Conservation (phyloP, 92 coral and sea anemone genomes). For the Porites lobata region DNA sequence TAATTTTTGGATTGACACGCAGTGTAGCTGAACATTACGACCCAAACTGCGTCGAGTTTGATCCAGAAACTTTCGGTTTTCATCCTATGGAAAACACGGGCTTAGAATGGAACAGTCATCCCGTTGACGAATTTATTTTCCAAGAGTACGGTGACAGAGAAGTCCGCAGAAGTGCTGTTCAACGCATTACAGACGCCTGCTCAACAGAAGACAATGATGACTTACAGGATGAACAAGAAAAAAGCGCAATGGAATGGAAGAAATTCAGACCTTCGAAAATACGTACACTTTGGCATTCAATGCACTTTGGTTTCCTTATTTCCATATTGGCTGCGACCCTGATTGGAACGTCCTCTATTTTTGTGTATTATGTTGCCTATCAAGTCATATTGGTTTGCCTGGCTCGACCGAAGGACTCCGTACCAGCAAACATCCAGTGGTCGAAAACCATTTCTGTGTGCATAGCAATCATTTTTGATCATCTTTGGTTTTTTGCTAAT, state of each 20-base stretch:
- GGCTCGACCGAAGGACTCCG: background rate
- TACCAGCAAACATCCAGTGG: constrained; percentile 11
- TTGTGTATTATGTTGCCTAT: background rate
- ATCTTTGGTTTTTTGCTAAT: background rate
- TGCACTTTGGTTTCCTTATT: background rate
- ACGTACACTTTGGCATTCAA: constrained; percentile 5
- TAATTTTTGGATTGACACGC: background rate
- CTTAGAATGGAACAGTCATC: constrained; percentile 5
- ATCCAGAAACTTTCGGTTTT: background rate
- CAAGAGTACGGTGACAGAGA: constrained; percentile 8
- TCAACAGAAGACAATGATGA: background rate
- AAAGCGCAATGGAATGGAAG: constrained; percentile 35
- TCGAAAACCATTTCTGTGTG: background rate
- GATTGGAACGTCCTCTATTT: background rate
- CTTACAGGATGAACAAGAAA: background rate
- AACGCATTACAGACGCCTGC: background rate
- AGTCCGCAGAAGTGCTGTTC: background rate
- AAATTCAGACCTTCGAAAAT: constrained; percentile 10
- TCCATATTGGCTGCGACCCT: background rate
- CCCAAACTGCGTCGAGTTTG: too few species aligned
- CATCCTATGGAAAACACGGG: constrained; percentile 10
- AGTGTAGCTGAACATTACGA: constrained; percentile 2
- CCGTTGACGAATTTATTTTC: background rate
- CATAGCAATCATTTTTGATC: background rate
- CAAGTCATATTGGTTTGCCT: background rate